Base-by-base conservation (phyloP, 2,113 vertebrate genomes). In the Periophthalmus modestus region DNA sequence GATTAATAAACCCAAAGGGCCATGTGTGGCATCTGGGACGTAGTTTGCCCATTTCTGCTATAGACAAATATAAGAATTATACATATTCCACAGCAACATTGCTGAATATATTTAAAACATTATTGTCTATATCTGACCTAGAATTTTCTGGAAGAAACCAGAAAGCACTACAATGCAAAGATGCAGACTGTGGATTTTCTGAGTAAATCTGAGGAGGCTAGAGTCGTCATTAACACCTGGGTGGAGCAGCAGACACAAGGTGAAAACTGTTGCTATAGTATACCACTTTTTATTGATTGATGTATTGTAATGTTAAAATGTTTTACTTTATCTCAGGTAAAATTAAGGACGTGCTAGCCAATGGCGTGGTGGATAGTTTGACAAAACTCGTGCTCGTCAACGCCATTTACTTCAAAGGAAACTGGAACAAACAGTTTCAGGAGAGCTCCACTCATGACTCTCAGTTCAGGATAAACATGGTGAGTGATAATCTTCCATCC, bases 331-430 rank as follows among this genome's bases (percentile, higher is more conserved):
- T 6, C 1, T 5, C 74, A 97, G 96, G 93, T 71, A 99, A 98
- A 93, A 98, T 99, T 79, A 91, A 91, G 6, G 65, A 97, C 43
- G 15, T 98, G 54, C 78, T 98, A 78, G 62, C 74, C 18, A 0
- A 86, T n/a, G 95, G 89, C 18, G 57, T 84, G 21, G 68, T 98
- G 76, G 69, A 95, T 43, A 15, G 0, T 2, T 12, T 50, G 39
- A 97, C 95, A 68, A 94, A 63, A 76, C 89, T 99, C 0, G 93
- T 98, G 58, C 78, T 99, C 73, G 95, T 98, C 81, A 98, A 97
- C 0, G 97, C 97, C 78, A 94, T 98, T 89, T 99, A 98, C 89
- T 98, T 99, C 85, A 98, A 97, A 87, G 96, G 95, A 0, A 92
- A 78, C 57, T 99, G 97, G 97, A 87, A 93, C 75, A 91, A 92